Conservation (phyloP, 2,797 vertebrate genomes). For the Myotis vivesi region DNA sequence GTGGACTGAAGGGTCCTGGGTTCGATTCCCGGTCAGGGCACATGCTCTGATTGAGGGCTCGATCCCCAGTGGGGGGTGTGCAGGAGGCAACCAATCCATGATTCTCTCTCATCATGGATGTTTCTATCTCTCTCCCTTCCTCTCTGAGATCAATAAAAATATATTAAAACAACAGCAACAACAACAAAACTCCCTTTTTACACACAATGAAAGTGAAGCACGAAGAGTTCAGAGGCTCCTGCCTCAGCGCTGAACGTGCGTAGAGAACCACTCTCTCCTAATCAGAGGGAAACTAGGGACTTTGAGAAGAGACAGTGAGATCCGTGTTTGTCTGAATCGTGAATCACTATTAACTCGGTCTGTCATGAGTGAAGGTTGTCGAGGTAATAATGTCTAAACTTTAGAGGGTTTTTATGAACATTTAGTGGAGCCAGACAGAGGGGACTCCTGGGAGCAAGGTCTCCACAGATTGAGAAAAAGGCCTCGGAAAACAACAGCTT, state of each 20-base stretch:
- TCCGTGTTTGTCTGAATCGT: neutral
- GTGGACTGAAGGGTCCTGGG: too few relatives aligned
- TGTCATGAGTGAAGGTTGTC: neutral
- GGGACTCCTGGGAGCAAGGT: neutral
- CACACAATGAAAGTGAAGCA: neutral
- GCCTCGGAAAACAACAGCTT: neutral
- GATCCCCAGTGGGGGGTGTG: too few relatives aligned
- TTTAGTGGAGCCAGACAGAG: neutral
- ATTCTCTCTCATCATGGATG: too few relatives aligned
- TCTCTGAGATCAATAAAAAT: too few relatives aligned
- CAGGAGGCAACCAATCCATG: too few relatives aligned
- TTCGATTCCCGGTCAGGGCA: too few relatives aligned
- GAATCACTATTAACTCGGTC: neutral
- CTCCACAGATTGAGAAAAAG: neutral
- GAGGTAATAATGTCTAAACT: neutral
- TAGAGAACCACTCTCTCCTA: neutral
- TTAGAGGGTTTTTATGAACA: neutral
- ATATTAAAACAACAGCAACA: too few relatives aligned
- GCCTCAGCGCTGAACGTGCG: neutral
- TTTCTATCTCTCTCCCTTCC: too few relatives aligned
- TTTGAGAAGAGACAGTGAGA: neutral
- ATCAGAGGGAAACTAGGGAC: neutral
- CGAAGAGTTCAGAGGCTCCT: neutral
- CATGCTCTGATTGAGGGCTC: too few relatives aligned
- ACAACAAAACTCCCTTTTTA: neutral